Percentiles rank a stretch among this genome's conserved stretches.
Evolutionary conservation across 2,888 invertebrate species (phyloP).

Genomic region (Prenolepis imparis): DNA sequence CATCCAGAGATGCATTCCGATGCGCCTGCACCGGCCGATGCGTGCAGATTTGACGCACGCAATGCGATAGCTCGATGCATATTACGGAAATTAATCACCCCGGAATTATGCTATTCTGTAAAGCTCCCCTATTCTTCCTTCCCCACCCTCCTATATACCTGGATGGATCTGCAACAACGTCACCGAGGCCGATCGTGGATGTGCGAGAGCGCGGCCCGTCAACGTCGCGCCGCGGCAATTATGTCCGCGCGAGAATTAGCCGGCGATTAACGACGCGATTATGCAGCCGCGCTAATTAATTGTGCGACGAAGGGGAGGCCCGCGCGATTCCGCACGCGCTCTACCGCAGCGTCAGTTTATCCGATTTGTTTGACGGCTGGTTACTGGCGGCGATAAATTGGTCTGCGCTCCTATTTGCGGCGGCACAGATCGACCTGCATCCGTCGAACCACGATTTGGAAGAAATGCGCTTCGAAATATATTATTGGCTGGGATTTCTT

Average conservation of each 20-base stretch:
- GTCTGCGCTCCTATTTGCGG: neutral
- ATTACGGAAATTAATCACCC: conserved; percentile 72
- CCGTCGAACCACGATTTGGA: neutral
- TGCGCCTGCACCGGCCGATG: conserved; percentile 40
- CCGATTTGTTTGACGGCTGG: conserved; percentile 37
- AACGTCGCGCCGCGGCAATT: conserved; percentile 39
- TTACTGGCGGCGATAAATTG: conserved; percentile 17
- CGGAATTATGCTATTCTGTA: conserved; percentile 69
- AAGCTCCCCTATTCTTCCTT: neutral
- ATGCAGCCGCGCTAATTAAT: conserved; percentile 44
- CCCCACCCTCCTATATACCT: neutral
- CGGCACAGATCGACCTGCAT: neutral
- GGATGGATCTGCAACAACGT: neutral
- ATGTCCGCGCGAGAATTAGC: conserved; percentile 38
- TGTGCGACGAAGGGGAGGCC: neutral
- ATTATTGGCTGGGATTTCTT: neutral
- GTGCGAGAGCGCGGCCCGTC: neutral
- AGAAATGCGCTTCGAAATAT: neutral
- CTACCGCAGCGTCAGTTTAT: conserved; percentile 4
- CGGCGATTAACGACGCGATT: conserved; percentile 43
- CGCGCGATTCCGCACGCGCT: neutral
- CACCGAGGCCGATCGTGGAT: neutral
- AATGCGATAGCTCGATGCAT: conserved; percentile 55
- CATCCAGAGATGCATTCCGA: conserved; percentile 51
- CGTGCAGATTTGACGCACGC: conserved; percentile 69